These are phyloP conservation scores for Eristalis pertinax DNA, from an alignment of 2,888 invertebrate species.

Conservation along the genomic window DNA sequence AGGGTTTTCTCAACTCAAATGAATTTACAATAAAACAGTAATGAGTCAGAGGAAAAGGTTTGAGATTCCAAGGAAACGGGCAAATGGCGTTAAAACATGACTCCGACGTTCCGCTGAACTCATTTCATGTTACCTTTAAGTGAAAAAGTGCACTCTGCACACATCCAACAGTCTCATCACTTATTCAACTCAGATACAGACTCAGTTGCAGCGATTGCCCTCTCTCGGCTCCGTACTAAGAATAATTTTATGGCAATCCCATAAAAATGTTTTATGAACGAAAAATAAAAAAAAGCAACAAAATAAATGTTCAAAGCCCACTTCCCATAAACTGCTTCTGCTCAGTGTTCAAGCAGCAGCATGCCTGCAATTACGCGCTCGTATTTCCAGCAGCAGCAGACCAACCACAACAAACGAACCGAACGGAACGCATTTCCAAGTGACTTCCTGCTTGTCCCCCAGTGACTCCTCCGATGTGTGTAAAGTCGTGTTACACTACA, in stretches of 20 bases:
- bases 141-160: neutral
- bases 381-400: constrained; percentile 33
- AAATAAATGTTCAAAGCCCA: neutral
- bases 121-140: neutral
- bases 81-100: neutral
- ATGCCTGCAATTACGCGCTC: constrained; percentile 44
- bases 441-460: constrained; percentile 19
- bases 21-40: neutral
- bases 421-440: constrained; percentile 33
- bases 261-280: constrained; percentile 28
- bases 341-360: neutral
- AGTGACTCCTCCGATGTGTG: neutral
- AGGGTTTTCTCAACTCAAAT: neutral
- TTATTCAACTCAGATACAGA: neutral
- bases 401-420: constrained; percentile 48
- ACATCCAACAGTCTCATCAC: neutral
- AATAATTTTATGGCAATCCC: constrained; percentile 13
- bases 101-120: neutral
- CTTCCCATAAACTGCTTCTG: constrained; percentile 2
- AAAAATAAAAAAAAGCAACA: constrained; percentile 2
- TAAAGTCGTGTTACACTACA: constrained; percentile 36
- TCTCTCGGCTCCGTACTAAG: neutral
- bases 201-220: neutral
- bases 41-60: neutral
- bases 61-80: neutral